Percentiles rank a stretch among this genome's conserved stretches.
These are phyloP conservation scores for Sycophila texana DNA, from an alignment of 2,888 invertebrate genomes.

Conservation along the genomic window DNA sequence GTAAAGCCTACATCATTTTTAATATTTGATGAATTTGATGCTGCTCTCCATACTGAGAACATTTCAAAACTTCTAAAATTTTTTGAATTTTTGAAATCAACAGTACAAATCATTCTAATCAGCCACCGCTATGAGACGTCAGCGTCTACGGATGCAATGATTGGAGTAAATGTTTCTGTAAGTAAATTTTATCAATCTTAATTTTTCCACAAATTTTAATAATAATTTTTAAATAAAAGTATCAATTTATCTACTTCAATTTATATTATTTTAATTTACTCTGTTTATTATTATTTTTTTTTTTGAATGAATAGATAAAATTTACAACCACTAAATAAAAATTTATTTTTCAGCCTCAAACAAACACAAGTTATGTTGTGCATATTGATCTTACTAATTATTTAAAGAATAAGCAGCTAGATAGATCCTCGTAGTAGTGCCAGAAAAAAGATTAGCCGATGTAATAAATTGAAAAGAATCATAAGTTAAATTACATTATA, in stretches of 20 bases:
- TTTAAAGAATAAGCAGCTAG: not conserved
- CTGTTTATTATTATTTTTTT: not conserved
- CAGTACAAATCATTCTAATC: conserved; percentile 96
- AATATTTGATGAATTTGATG: conserved; percentile 98
- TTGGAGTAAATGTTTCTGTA: conserved; percentile 55
- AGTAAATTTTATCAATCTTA: not conserved
- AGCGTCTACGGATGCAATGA: conserved; percentile 51
- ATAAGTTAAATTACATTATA: not conserved
- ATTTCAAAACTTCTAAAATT: conserved; percentile 97
- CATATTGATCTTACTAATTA: conserved; percentile 35
- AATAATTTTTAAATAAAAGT: too few relatives aligned
- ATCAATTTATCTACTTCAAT: too few relatives aligned
- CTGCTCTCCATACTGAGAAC: conserved; percentile 97
- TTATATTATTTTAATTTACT: too few relatives aligned
- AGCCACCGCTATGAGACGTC: conserved; percentile 97
- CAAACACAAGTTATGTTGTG: conserved; percentile 39
- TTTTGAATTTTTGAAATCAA: conserved; percentile 89
- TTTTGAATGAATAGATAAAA: not conserved
- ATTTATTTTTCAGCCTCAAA: conserved; percentile 16
- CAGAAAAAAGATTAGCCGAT: not conserved
- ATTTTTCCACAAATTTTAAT: too few relatives aligned
- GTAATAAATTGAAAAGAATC: not conserved
- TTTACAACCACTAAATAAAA: not conserved
- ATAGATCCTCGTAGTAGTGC: not conserved
- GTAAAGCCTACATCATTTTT: conserved; percentile 98